These are phyloP conservation scores for Sebastes miniatus DNA, from an alignment of 2,797 vertebrate species.

Conservation along the genomic window DNA sequence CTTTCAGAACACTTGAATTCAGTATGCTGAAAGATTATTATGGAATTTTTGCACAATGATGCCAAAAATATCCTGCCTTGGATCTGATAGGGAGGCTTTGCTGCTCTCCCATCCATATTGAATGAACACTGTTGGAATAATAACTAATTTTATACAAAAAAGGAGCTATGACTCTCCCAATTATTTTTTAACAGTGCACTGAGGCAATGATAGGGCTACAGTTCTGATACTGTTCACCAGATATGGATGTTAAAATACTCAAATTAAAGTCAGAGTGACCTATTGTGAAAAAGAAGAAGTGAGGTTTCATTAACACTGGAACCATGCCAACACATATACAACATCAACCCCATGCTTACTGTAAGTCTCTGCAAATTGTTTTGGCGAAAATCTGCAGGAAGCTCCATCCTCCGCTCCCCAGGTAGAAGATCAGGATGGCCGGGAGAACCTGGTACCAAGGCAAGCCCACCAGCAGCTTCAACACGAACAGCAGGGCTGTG, in stretches of 20 bases:
- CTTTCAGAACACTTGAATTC: too few relatives aligned
- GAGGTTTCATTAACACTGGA: background rate
- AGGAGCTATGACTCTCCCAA: background rate
- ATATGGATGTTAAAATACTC: background rate
- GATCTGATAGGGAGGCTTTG: background rate
- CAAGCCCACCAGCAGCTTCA: conserved; percentile 86
- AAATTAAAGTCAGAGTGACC: background rate
- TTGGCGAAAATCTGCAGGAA: conserved; percentile 88
- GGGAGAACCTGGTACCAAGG: conserved; percentile 91
- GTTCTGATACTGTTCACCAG: background rate
- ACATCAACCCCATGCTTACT: conserved; percentile 80
- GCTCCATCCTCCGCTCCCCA: conserved; percentile 92
- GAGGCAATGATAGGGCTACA: background rate
- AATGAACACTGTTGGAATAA: background rate
- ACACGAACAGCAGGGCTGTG: conserved; percentile 85
- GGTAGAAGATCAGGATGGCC: conserved; percentile 87
- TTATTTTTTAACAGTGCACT: background rate
- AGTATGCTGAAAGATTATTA: too few relatives aligned
- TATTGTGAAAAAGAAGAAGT: background rate
- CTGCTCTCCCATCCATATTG: background rate
- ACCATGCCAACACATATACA: background rate
- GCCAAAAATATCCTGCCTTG: background rate
- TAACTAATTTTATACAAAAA: background rate
- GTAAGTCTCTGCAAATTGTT: conserved; percentile 89
- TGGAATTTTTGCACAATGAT: too few relatives aligned